These are phyloP conservation scores for Actinopyga echinites DNA, from an alignment of 53 echinoderm and acorn worm genomes.

Conservation along the genomic window DNA sequence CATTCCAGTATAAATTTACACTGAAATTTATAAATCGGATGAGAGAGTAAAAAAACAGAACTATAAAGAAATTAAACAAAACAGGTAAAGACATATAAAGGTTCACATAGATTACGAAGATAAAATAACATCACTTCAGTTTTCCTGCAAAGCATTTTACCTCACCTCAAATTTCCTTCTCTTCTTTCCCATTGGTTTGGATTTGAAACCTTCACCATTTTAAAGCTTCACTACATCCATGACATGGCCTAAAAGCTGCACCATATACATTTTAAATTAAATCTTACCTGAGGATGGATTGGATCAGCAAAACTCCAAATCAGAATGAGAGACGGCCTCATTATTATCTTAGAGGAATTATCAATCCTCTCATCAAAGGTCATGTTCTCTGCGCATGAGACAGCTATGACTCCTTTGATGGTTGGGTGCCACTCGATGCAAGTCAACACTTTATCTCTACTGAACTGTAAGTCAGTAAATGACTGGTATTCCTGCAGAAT, in stretches of 20 bases:
- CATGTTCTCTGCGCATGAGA: slow-evolving; percentile 90
- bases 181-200: no score
- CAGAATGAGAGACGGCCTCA: slow-evolving; percentile 90
- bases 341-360: slow-evolving; percentile 88
- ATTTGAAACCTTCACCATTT: not conserved
- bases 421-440: slow-evolving; percentile 96
- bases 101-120: no score
- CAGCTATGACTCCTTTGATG: slow-evolving; percentile 92
- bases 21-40: no score
- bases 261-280: not conserved
- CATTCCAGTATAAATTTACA: no score
- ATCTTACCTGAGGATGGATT: slow-evolving; percentile 95
- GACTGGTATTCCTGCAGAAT: slow-evolving; percentile 92
- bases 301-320: slow-evolving; percentile 98
- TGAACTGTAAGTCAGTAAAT: slow-evolving; percentile 96
- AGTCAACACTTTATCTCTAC: slow-evolving; percentile 89
- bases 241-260: not conserved
- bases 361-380: slow-evolving; percentile 92
- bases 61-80: no score
- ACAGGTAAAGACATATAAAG: no score
- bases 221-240: not conserved
- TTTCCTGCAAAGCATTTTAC: no score
- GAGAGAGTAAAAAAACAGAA: no score
- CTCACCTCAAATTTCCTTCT: no score
- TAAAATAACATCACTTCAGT: no score